A percentile compares a stretch with the other conserved stretches of the same genome.
Evolutionary conservation across 2,888 invertebrate genomes (phyloP).

Genomic region (Cerceris rybyensis): DNA sequence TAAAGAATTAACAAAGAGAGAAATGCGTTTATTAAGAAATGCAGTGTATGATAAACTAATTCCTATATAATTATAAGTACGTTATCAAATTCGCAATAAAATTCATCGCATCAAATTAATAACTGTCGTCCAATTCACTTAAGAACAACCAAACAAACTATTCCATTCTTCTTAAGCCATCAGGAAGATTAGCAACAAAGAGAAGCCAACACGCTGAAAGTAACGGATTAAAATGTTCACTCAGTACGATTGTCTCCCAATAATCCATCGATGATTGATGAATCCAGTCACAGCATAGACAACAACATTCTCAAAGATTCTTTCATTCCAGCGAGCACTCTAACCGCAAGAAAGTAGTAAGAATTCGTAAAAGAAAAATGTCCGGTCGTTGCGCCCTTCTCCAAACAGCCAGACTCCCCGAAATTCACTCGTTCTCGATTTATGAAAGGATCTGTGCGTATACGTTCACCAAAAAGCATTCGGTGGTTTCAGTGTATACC

Average conservation of each 20-base stretch:
- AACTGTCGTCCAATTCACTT: too few species aligned
- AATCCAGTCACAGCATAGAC: slow-evolving; percentile 1
- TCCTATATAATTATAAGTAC: too few species aligned
- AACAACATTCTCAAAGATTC: slow-evolving; percentile 9
- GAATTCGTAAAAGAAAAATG: slow-evolving; percentile 16
- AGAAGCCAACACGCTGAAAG: too few species aligned
- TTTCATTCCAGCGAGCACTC: slow-evolving; percentile 19
- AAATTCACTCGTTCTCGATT: slow-evolving; percentile 11
- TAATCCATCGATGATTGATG: slow-evolving; percentile 5
- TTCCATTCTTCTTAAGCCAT: too few species aligned
- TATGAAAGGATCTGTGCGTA: slow-evolving; percentile 1
- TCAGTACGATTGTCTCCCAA: not conserved
- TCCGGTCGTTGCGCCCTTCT: not conserved
- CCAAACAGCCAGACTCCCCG: not conserved
- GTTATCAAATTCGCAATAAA: too few species aligned
- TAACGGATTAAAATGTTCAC: too few species aligned
- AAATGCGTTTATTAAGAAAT: too few species aligned
- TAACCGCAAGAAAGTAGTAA: not conserved
- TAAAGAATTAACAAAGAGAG: too few species aligned
- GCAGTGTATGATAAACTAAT: too few species aligned
- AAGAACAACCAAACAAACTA: too few species aligned
- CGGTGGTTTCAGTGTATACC: slow-evolving; percentile 7
- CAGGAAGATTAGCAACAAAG: too few species aligned
- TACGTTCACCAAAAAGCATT: not conserved
- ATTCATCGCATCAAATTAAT: too few species aligned